Base-by-base conservation (phyloP, 2,113 vertebrate species). In the Myanophis thanlyinensis region DNA sequence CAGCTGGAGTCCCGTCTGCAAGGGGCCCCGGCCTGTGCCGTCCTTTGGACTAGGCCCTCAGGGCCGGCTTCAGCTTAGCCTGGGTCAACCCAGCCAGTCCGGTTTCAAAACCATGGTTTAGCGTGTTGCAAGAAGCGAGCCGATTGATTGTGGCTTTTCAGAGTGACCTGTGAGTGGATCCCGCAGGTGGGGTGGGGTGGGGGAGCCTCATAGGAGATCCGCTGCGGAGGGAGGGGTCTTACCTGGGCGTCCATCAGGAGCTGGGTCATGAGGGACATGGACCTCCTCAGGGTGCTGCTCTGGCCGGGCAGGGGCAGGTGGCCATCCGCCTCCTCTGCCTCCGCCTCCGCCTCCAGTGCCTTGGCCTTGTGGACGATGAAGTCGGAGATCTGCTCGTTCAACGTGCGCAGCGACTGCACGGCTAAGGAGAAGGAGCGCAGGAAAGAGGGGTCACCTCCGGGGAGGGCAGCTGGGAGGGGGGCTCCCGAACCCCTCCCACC, bases 191-290 rank as follows among this genome's bases (percentile, higher is more conserved):
- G 5, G 53, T 15, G 20, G 53, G 6, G 9, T 0, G 49, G 53
- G 56, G 25, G 59, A 62, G 3, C 30, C n/a, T 20, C 67, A 40
- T 3, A 8, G 15, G 67, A 8, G n/a, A 40, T 7, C 67, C 5
- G 15, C n/a, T 0, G 6, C 1, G 30, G 27, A 10, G 11, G 11
- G 9, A 27, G 56, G 18, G 18, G 35, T 13, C 86, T n/a, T 98
- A 99, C 99, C 98, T 99, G 98, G 48, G 99, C 98, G 73, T 99
- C 99, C 97, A 98, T 98, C 0, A 99, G 96, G 87, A 99, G 98
- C 93, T 98, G 98, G 88, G 98, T 98, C 99, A 99, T 99, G 95
- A 99, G 62, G 12, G 97, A 97, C 98, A 99, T 99, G 94, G 98
- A 98, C 89, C 97, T 98, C 96, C 98, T 98, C 95, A 99, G 94